phyloP scores from a whole-genome alignment of 1,140 invertebrate genomes.

The Orius insidiosus region DNA sequence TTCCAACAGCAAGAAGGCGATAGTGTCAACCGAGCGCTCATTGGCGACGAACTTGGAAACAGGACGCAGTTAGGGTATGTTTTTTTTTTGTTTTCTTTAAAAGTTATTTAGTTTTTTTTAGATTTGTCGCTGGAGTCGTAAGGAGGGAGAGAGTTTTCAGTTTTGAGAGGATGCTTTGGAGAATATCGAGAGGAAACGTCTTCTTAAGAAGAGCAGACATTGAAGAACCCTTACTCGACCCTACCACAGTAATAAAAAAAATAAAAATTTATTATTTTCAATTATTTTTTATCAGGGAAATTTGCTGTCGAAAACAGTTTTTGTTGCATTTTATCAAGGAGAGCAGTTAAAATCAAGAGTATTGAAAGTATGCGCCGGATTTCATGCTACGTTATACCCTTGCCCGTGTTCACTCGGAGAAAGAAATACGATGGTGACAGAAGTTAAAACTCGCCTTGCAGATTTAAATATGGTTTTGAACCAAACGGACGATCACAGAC shows the following conservation, averaged over 20 bases:
- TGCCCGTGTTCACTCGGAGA: conserved; percentile 85
- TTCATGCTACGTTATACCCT: conserved; percentile 89
- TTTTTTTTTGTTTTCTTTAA: neutral
- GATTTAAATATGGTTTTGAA: conserved; percentile 89
- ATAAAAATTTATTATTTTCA: neutral
- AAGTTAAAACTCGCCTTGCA: conserved; percentile 83
- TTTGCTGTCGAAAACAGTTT: conserved; percentile 89
- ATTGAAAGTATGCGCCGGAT: conserved; percentile 95
- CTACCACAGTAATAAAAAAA: conserved; percentile 48
- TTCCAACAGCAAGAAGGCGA: conserved; percentile 23
- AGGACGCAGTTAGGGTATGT: conserved; percentile 29
- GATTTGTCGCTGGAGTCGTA: conserved; percentile 75
- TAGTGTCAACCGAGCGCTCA: conserved; percentile 30
- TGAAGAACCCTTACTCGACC: conserved; percentile 75
- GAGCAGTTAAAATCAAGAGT: conserved; percentile 91
- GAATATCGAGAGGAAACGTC: conserved; percentile 81
- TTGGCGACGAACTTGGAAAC: conserved; percentile 28
- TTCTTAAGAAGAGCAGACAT: conserved; percentile 83
- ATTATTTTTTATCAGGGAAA: conserved; percentile 49
- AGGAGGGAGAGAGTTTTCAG: conserved; percentile 77
- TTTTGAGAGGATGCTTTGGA: conserved; percentile 94
- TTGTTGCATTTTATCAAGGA: conserved; percentile 98
- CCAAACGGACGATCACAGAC: conserved; percentile 91
- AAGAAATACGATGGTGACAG: conserved; percentile 82
- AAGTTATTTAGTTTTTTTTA: conserved; percentile 22